Evolutionary conservation across 2,113 vertebrate genomes (phyloP).

Genomic region (Tachycineta bicolor): DNA sequence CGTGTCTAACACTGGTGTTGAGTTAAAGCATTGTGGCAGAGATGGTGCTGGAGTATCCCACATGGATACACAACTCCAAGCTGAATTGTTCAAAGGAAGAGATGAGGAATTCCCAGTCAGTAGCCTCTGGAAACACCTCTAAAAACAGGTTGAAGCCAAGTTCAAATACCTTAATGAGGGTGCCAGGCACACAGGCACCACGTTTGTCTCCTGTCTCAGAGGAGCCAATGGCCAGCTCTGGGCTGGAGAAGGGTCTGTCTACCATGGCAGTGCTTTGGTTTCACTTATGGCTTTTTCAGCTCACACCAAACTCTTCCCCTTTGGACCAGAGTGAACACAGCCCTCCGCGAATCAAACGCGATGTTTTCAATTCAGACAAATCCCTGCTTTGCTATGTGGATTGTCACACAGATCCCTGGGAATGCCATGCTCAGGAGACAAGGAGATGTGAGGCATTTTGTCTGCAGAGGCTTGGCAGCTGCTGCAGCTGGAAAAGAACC

Average conservation of each 20-base stretch:
- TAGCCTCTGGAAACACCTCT: neutral
- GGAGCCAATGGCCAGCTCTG: neutral
- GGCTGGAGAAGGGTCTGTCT: neutral
- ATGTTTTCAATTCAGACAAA: neutral
- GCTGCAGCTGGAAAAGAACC: neutral
- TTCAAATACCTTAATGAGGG: neutral
- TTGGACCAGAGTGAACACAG: neutral
- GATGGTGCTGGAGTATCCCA: accelerated
- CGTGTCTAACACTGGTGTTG: accelerated
- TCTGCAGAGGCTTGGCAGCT: neutral
- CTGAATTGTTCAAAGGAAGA: neutral
- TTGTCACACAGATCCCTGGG: neutral
- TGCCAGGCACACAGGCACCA: neutral
- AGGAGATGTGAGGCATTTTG: neutral
- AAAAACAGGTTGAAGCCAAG: neutral
- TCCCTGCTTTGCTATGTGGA: neutral
- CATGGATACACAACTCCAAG: neutral
- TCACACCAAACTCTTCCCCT: neutral
- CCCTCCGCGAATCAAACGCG: neutral
- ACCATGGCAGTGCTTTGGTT: neutral
- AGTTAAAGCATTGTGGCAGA: neutral
- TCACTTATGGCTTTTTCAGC: neutral
- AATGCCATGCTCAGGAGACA: accelerated
- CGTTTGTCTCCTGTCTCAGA: neutral
- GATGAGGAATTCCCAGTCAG: neutral